Evolutionary conservation across 1,140 invertebrate species (phyloP), one percentile per base, ranked within the genome.

Genomic region (Nasonia longicornis): DNA sequence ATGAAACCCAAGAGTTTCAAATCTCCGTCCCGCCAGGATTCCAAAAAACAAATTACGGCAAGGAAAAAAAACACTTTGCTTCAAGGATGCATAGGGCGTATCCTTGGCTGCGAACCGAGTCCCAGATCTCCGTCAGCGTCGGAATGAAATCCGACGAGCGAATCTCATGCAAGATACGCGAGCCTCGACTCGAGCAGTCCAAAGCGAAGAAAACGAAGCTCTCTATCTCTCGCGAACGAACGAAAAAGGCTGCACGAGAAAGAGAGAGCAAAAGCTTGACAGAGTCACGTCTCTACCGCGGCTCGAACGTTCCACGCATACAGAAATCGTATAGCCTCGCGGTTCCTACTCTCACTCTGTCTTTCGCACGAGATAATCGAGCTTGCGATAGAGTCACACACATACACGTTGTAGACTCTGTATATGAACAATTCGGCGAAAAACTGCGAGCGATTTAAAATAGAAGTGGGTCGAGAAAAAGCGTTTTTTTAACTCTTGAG

Each of bases 241-340:
- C 22, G 66, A 31, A 31, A 67, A 29, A 67, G 66, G 11, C 4
- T n/a, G 66, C 29, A 12, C 22, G 26, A 20, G 80, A 26, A 71
- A 22, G 66, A 58, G 82, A 85, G 76, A 66, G 76, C 66, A 52
- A 70, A 70, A 78, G 66, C 26, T 69, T 70, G 64, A 52, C 66
- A 70, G 26, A 84, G 83, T 86, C 85, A 86, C 84, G 83, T 84
- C 77, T 16, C 64, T 48, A 73, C 31, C 48, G 20, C 14, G 52
- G 67, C 48, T 83, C 76, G 82, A 81, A 85, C 84, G 83, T 82
- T 70, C 48, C 42, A 69, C 70, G 85, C 83, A 86, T 86, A 86
- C 84, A 81, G 83, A 85, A 83, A 20, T 20, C 20, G 52, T n/a
- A 6, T 16, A 12, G 45, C 20, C 52, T 3, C 31, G 31, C 31